Evolutionary conservation across 2,888 invertebrate genomes (phyloP).

Genomic region (Tiliacea aurago): DNA sequence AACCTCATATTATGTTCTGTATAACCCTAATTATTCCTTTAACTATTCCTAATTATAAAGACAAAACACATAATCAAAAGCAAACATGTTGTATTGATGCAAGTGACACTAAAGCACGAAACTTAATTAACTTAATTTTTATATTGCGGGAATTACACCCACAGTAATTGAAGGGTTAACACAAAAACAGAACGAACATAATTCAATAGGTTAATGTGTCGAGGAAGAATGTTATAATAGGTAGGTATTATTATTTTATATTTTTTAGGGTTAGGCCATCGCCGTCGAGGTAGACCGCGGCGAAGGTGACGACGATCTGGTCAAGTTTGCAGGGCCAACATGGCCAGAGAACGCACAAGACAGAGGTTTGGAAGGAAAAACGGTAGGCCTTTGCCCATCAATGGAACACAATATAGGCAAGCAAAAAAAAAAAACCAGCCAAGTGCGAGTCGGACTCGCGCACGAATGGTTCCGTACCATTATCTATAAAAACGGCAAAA

Average conservation of each 20-base stretch:
- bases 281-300: too few relatives aligned
- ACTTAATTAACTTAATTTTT: slow-evolving; percentile 13
- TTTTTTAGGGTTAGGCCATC: neutral
- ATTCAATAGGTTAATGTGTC: neutral
- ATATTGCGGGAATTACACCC: slow-evolving; percentile 21
- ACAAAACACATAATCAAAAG: slow-evolving; percentile 17
- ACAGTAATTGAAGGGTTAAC: slow-evolving; percentile 38
- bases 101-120: slow-evolving; percentile 1
- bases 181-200: neutral
- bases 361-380: too few relatives aligned
- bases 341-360: too few relatives aligned
- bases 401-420: too few relatives aligned
- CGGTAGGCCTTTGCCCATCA: too few relatives aligned
- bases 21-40: neutral
- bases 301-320: too few relatives aligned
- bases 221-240: neutral
- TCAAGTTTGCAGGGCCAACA: too few relatives aligned
- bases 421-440: too few relatives aligned
- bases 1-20: neutral
- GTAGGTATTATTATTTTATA: neutral
- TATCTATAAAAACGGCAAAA: too few relatives aligned
- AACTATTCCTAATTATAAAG: neutral
- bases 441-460: too few relatives aligned
- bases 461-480: too few relatives aligned
- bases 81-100: neutral